These are phyloP conservation scores for Lepidotrigona ventralis DNA, from an alignment of 1,140 invertebrate genomes.

Conservation along the genomic window DNA sequence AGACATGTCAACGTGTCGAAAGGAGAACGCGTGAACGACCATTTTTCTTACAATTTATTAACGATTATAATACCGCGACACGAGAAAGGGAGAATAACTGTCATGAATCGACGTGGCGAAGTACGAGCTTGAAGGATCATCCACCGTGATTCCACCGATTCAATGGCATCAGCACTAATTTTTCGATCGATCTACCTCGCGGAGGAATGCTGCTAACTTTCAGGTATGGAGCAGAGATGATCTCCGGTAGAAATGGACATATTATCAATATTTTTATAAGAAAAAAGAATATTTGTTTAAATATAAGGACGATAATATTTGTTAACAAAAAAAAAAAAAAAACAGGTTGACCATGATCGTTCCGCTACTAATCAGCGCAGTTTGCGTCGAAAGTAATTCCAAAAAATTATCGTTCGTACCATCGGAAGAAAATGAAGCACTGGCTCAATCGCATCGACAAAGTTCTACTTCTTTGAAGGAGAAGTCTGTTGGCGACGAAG, in stretches of 20 bases:
- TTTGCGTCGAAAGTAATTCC: constrained; percentile 36
- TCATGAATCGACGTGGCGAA: constrained; percentile 1
- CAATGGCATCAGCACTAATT: constrained; percentile 54
- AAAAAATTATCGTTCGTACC: constrained; percentile 30
- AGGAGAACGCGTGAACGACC: too few relatives aligned
- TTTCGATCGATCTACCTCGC: constrained; percentile 44
- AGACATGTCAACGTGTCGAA: constrained; percentile 32
- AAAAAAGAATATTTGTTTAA: not conserved
- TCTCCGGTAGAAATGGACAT: too few relatives aligned
- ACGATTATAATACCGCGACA: not conserved
- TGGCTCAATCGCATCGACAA: not conserved
- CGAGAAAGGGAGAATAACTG: not conserved
- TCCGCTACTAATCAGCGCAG: constrained; percentile 58
- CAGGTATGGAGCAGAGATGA: constrained; percentile 26
- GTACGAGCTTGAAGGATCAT: not conserved
- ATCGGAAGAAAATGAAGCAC: not conserved
- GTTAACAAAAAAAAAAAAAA: not conserved
- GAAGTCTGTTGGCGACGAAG: not conserved
- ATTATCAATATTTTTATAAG: not conserved
- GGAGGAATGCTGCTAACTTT: constrained; percentile 65
- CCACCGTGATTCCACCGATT: constrained; percentile 18
- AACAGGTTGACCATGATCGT: constrained; percentile 63
- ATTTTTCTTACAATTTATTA: not conserved
- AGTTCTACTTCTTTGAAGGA: not conserved
- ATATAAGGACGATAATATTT: not conserved